phyloP scores from a whole-genome alignment of 1,140 invertebrate genomes.

The Tetraneura akinire region DNA sequence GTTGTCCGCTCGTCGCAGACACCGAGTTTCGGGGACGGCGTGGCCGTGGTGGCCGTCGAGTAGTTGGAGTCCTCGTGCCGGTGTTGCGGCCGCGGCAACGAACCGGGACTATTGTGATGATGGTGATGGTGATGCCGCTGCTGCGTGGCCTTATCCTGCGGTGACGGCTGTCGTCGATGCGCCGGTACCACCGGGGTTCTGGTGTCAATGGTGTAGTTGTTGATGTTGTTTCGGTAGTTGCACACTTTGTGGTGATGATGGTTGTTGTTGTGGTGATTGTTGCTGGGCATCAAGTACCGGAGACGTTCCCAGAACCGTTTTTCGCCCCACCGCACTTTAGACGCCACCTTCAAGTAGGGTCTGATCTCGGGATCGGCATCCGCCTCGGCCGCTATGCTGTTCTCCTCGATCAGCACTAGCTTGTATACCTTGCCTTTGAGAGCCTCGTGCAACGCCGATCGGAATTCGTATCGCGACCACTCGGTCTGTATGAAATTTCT shows the following conservation, averaged over 20 bases:
- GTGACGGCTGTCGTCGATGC: conserved; percentile 61
- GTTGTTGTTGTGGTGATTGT: conserved; percentile 62
- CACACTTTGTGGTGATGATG: conserved; percentile 61
- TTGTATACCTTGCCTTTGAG: conserved; percentile 80
- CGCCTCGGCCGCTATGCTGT: conserved; percentile 74
- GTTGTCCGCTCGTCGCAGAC: conserved; percentile 59
- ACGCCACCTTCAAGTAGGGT: conserved; percentile 82
- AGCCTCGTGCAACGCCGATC: conserved; percentile 81
- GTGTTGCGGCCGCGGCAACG: conserved; percentile 48
- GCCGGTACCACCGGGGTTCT: conserved; percentile 59
- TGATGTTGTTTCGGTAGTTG: conserved; percentile 70
- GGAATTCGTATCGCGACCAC: conserved; percentile 81
- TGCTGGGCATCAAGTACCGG: conserved; percentile 81
- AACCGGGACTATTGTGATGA: conserved; percentile 60
- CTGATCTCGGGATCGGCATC: conserved; percentile 84
- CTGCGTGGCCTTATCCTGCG: conserved; percentile 58
- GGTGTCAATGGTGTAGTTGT: conserved; percentile 74
- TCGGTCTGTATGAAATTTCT: conserved; percentile 84
- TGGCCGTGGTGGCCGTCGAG: conserved; percentile 67
- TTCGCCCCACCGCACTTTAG: conserved; percentile 83
- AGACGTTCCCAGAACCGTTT: conserved; percentile 90
- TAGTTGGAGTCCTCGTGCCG: conserved; percentile 60
- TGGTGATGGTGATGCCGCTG: conserved; percentile 57
- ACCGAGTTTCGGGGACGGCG: conserved; percentile 67
- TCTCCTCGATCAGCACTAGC: conserved; percentile 83